Conservation (phyloP, 92 coral and sea anemone species). For the Blastomussa wellsi region DNA sequence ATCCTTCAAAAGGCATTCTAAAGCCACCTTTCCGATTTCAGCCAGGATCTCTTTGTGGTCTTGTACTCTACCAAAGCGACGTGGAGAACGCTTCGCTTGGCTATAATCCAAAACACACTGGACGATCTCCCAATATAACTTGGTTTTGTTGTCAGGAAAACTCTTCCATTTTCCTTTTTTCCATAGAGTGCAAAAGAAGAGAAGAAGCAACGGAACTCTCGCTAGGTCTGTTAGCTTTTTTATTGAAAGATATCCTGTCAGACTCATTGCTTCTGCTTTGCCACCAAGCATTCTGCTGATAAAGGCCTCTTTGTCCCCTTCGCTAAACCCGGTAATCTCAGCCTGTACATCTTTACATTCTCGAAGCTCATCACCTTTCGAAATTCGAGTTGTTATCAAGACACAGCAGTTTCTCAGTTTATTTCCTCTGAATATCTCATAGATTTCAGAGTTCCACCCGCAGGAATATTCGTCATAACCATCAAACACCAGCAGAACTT, state of each 20-base stretch:
- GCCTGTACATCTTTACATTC: no score
- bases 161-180: neutral
- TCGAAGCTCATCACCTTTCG: no score
- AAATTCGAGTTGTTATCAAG: constrained; percentile 5
- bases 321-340: no score
- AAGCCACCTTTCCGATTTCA: neutral
- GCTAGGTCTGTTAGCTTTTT: neutral
- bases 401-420: constrained; percentile 10
- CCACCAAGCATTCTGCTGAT: no score
- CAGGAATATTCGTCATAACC: no score
- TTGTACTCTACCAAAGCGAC: neutral
- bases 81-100: neutral
- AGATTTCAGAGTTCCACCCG: no score
- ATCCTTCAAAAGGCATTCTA: neutral
- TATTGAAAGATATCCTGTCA: neutral
- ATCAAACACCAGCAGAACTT: no score
- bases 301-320: no score
- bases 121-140: constrained; percentile 13
- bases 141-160: constrained; percentile 14
- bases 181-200: neutral
- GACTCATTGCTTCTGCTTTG: no score
- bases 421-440: constrained; percentile 5
- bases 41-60: constrained; percentile 11
- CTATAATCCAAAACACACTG: constrained; percentile 21
- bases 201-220: constrained; percentile 25